These are phyloP conservation scores for Dipus sagitta DNA, from an alignment of 2,797 vertebrate species.

Conservation along the genomic window DNA sequence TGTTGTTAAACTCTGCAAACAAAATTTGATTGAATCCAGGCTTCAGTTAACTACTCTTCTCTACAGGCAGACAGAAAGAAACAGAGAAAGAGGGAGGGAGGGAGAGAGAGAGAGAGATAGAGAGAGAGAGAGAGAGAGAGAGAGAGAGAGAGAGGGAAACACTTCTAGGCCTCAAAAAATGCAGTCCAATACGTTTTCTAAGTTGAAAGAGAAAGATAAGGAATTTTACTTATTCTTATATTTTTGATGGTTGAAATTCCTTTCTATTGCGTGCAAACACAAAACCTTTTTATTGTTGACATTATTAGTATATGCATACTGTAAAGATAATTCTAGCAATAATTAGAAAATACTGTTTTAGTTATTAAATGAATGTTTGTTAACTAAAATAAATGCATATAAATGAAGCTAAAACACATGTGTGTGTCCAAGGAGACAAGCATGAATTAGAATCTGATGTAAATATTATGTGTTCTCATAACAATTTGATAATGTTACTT, in stretches of 20 bases:
- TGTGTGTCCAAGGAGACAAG: background rate
- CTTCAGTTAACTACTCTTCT: conserved; percentile 15
- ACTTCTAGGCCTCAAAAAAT: conserved; percentile 5
- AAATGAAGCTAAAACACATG: background rate
- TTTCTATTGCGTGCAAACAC: conserved; percentile 13
- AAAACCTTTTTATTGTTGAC: background rate
- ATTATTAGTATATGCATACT: background rate
- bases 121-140: too few relatives aligned
- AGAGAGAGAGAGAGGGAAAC: background rate
- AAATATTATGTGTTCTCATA: background rate
- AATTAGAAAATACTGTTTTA: background rate
- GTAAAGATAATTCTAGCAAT: conserved; percentile 47
- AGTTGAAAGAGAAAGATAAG: conserved; percentile 50
- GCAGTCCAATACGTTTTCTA: conserved; percentile 36
- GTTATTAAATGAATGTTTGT: background rate
- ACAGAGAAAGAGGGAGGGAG: too few relatives aligned
- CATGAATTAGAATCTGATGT: conserved; percentile 4
- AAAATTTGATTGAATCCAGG: background rate
- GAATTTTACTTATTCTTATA: conserved; percentile 50
- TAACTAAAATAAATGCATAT: background rate
- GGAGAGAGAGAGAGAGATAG: too few relatives aligned
- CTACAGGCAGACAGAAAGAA: background rate
- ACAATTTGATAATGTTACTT: background rate
- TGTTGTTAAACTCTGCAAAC: conserved; percentile 28
- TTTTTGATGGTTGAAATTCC: background rate